These are phyloP conservation scores for Leptinotarsa tumamoca DNA, from an alignment of 2,888 invertebrate species.

Conservation along the genomic window DNA sequence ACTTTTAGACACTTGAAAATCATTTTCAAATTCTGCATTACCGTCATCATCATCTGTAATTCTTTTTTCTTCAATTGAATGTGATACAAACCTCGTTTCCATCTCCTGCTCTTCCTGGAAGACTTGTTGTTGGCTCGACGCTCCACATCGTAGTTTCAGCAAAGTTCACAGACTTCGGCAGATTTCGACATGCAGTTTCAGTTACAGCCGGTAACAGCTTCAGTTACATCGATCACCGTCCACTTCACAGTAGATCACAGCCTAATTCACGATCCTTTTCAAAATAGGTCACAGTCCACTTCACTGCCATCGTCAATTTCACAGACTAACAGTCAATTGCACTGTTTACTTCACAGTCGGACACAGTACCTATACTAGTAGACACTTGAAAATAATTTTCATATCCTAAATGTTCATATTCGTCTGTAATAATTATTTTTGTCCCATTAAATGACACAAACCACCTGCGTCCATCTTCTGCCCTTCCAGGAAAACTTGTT, in stretches of 20 bases:
- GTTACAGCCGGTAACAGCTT: background rate
- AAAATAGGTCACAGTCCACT: too few species aligned
- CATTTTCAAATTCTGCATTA: too few species aligned
- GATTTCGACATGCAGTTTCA: slow-evolving; percentile 3
- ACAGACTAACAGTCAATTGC: too few species aligned
- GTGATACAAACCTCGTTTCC: background rate
- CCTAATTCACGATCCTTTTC: too few species aligned
- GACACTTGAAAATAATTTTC: too few species aligned
- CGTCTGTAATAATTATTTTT: background rate
- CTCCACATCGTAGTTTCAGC: background rate
- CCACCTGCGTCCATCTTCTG: background rate
- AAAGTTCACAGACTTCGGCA: background rate
- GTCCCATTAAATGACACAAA: background rate
- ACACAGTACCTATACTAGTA: too few species aligned
- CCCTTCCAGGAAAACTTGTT: background rate
- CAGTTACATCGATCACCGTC: background rate
- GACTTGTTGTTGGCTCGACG: background rate
- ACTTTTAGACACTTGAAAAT: too few species aligned
- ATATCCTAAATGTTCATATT: too few species aligned
- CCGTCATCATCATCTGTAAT: background rate
- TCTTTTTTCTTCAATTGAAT: background rate
- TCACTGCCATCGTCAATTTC: too few species aligned
- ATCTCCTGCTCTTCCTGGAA: background rate
- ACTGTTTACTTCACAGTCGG: too few species aligned
- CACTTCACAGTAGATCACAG: too few species aligned